Evolutionary conservation across 2,797 vertebrate genomes (phyloP).

Genomic region (Melanotaenia boesemani): DNA sequence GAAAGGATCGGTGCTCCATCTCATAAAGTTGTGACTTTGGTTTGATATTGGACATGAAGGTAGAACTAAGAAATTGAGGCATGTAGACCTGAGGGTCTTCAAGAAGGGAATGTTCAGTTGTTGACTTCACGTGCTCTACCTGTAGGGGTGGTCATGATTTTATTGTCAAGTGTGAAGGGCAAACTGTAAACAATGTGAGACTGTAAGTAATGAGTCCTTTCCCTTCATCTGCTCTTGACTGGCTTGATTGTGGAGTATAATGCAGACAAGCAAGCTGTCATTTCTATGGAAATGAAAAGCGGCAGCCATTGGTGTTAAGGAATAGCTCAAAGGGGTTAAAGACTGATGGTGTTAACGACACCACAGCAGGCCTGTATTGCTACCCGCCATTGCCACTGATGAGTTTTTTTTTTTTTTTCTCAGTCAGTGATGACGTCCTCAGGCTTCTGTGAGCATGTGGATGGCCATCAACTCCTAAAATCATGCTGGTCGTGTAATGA

Average conservation of each 20-base stretch:
- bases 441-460: conserved; percentile 32
- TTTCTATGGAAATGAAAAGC: conserved; percentile 36
- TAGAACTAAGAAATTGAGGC: conserved; percentile 37
- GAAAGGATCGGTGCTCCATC: conserved; percentile 40
- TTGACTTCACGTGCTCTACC: neutral
- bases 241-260: conserved; percentile 25
- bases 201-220: conserved; percentile 20
- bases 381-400: conserved; percentile 36
- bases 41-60: conserved; percentile 30
- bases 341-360: conserved; percentile 49
- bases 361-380: conserved; percentile 41
- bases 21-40: conserved; percentile 26
- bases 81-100: neutral
- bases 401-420: conserved; percentile 18
- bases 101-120: neutral
- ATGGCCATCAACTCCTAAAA: conserved; percentile 57
- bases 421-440: conserved; percentile 42
- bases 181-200: conserved; percentile 14
- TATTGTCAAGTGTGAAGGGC: neutral
- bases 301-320: conserved; percentile 45
- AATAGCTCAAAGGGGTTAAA: conserved; percentile 57
- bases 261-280: conserved; percentile 18
- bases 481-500: conserved; percentile 77
- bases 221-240: conserved; percentile 10
- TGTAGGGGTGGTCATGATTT: neutral